A percentile compares a stretch with the other conserved stretches of the same genome.
phyloP scores from a whole-genome alignment of 2,797 vertebrate species.

The Falco naumanni region DNA sequence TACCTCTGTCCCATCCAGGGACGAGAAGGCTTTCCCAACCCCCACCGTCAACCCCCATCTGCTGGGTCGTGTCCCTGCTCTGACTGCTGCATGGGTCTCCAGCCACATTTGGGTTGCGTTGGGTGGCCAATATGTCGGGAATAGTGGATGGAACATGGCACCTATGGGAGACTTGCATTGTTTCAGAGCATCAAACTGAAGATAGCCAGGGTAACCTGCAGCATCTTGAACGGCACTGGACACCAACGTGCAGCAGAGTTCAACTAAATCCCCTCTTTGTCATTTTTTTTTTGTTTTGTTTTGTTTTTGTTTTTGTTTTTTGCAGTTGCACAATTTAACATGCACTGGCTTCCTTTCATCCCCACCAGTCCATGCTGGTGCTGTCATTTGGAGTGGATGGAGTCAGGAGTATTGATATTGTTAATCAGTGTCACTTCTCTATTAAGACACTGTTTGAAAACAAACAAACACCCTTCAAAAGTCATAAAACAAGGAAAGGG shows the following conservation, averaged over 20 bases:
- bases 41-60: background rate
- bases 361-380: background rate
- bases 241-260: background rate
- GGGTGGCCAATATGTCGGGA: fast-evolving
- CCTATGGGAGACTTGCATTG: background rate
- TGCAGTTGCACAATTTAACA: background rate
- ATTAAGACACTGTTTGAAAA: background rate
- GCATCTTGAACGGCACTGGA: background rate
- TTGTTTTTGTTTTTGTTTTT: background rate
- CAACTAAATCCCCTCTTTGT: background rate
- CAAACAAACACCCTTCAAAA: background rate
- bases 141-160: no score
- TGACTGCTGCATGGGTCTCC: background rate
- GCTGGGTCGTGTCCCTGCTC: background rate
- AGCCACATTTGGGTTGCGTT: background rate
- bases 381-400: background rate
- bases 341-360: background rate
- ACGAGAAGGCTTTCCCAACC: background rate
- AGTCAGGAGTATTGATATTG: background rate
- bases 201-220: background rate
- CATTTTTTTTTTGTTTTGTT: background rate
- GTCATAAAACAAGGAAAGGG: background rate
- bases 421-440: background rate
- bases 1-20: background rate
- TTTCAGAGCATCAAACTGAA: background rate